Percentiles rank a stretch among this genome's conserved stretches.
Conservation (phyloP, 2,113 vertebrate species). For the Pica pica region DNA sequence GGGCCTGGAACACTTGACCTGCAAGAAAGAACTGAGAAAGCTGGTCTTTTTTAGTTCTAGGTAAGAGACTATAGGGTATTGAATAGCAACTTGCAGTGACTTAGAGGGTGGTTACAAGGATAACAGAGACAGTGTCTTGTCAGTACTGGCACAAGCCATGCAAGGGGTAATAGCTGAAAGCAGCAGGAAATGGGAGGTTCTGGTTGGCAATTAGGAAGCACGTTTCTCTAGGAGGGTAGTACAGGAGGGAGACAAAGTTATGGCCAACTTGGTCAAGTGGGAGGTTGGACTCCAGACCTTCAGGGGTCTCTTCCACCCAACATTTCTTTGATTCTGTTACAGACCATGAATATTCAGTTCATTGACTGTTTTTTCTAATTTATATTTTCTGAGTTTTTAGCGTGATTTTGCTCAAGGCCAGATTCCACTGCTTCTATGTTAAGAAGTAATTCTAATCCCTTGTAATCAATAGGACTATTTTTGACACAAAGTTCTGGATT, state of each 20-base stretch:
- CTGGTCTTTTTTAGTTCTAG: background rate
- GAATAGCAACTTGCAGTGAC: background rate
- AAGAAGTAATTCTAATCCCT: slow-evolving; percentile 35
- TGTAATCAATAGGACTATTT: slow-evolving; percentile 11
- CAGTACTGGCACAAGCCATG: background rate
- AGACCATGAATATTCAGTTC: background rate
- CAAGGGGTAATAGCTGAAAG: background rate
- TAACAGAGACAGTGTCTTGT: background rate
- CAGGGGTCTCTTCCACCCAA: background rate
- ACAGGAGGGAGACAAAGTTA: background rate
- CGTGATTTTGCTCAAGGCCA: slow-evolving; percentile 14
- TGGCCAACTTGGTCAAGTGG: background rate
- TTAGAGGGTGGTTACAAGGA: background rate
- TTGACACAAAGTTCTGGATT: background rate
- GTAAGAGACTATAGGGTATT: background rate
- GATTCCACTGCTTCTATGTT: background rate
- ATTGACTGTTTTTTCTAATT: background rate
- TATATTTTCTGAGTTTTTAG: background rate
- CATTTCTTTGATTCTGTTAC: background rate
- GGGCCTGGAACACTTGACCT: background rate
- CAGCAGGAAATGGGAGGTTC: background rate
- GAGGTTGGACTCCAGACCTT: background rate
- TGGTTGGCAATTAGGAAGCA: background rate
- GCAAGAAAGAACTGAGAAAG: background rate
- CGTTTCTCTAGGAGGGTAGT: background rate